A percentile compares a stretch with the other conserved stretches of the same genome.
These are phyloP conservation scores for Stichopus chloronotus DNA, from an alignment of 35 echinoderm and acorn worm genomes.

Conservation along the genomic window DNA sequence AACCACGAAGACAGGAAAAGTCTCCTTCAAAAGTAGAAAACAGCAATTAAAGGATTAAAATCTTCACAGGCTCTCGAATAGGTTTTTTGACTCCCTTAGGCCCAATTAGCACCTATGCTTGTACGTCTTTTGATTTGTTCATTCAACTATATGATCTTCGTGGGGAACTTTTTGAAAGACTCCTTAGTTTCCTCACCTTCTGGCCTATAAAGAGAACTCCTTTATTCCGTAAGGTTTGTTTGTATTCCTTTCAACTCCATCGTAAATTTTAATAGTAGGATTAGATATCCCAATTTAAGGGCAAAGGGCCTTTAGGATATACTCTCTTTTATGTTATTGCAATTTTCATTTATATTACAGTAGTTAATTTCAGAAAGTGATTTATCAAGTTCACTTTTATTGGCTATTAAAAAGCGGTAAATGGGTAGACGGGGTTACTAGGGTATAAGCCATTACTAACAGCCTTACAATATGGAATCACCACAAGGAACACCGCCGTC, in stretches of 20 bases:
- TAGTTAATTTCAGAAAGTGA: not conserved
- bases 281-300: not conserved
- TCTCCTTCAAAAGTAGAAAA: constrained; percentile 6
- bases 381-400: not conserved
- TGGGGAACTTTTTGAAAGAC: too few relatives aligned
- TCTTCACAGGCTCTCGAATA: not conserved
- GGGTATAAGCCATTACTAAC: not conserved
- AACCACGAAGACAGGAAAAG: not conserved
- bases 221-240: not conserved
- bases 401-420: not conserved
- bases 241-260: not conserved
- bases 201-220: not conserved
- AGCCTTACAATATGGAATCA: too few relatives aligned
- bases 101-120: not conserved
- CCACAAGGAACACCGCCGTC: too few relatives aligned
- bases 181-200: not conserved
- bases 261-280: not conserved
- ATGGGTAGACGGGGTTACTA: not conserved
- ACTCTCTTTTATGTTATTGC: not conserved
- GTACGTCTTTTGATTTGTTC: not conserved
- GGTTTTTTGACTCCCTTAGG: not conserved
- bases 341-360: constrained; percentile 10
- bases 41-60: not conserved
- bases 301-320: not conserved
- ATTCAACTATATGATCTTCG: not conserved